A percentile compares a stretch with the other conserved stretches of the same genome.
Evolutionary conservation across 2,797 vertebrate genomes (phyloP).

Genomic region (Bovichtus variegatus): DNA sequence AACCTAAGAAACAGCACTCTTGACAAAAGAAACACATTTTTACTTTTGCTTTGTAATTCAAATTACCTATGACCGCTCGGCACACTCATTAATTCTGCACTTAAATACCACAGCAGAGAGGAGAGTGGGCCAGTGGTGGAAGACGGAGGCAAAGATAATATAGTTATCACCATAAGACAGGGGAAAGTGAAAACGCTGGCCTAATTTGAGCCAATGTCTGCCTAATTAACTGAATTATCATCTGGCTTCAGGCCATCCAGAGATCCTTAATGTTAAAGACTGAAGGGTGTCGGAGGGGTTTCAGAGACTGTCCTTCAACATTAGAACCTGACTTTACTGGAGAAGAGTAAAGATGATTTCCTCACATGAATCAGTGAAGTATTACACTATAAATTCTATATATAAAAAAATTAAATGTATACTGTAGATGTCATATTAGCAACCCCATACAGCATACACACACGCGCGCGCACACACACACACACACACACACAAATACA

Average conservation of each 20-base stretch:
- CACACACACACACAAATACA: background rate
- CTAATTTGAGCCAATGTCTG: constrained; percentile 55
- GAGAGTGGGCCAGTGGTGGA: background rate
- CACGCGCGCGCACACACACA: background rate
- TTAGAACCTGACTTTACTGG: background rate
- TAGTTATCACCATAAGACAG: constrained; percentile 26
- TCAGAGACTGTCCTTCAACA: constrained; percentile 26
- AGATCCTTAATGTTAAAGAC: constrained; percentile 30
- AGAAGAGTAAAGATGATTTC: background rate
- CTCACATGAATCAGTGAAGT: background rate
- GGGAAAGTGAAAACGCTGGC: constrained; percentile 13
- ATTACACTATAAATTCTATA: background rate
- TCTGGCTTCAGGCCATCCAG: constrained; percentile 35
- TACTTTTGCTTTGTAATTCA: constrained; percentile 23
- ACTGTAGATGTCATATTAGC: background rate
- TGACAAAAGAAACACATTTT: constrained; percentile 13
- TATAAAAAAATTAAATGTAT: no score
- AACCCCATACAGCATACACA: background rate
- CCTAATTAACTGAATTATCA: constrained; percentile 55
- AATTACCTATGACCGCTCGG: constrained; percentile 4
- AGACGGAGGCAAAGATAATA: constrained; percentile 42
- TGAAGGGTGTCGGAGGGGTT: constrained; percentile 28
- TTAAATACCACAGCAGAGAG: constrained; percentile 11
- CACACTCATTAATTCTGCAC: constrained; percentile 37
- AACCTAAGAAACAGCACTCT: background rate